Base-by-base conservation (phyloP, 2,797 vertebrate genomes). In the Etheostoma nigrum region DNA sequence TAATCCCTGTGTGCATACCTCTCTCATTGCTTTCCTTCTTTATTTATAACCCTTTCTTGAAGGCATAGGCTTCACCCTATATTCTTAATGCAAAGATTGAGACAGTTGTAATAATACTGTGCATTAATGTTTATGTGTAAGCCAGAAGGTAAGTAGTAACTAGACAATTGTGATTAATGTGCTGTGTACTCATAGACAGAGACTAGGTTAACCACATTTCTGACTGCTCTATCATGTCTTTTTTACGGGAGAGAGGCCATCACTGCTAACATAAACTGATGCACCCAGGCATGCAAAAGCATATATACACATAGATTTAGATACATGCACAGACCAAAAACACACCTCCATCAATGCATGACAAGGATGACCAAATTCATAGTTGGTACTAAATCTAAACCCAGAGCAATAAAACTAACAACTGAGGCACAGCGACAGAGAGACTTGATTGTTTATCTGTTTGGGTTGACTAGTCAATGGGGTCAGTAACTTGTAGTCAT, bases 401-500 rank as follows among this genome's bases (percentile, higher is more conserved):
- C 9, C 15, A 23, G 25, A 23, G 33, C 18, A 62, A 73, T 77
- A 52, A 30, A 63, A 67, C 12, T 2, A 66, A 21, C 36, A 47
- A 54, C 15, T 30, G 48, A 25, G 36, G 63, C n/a, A 61, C 21
- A 49, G 16, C 13, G 27, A 40, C 21, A 4, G 11, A 69, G 33
- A 70, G n/a, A 58, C 61, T 36, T 78, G 30, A 1, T 25, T 81
- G 66, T 85, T 55, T 66, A 23, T 82, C 12, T 87, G 78, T 88
- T 83, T 85, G 69, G 87, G 79, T 87, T 88, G 81, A 90, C 77
- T 85, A 62, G 76, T 79, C 82, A 89, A 81, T 51, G 53, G 59
- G 86, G 88, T 92, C 90, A 87, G 67, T 67, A 65, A 76, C 85
- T 81, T 75, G 75, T 59, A 81, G 76, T 85, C 57, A 74, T 60